Conservation (phyloP, 2,888 invertebrate species). For the Dasypogon diadema region DNA sequence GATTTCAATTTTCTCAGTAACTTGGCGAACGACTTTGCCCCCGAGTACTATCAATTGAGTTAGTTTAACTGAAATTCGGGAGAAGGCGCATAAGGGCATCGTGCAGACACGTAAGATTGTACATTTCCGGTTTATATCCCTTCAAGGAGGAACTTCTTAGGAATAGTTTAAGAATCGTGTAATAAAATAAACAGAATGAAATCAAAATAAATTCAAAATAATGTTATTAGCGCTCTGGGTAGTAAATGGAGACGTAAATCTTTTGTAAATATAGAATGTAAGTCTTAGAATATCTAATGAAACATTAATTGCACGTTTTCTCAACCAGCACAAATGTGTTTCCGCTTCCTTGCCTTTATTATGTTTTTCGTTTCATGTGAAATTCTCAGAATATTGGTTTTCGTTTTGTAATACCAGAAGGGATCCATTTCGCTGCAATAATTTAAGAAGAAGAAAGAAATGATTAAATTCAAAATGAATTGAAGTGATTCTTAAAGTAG, state of each 20-base stretch:
- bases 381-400: too few species aligned
- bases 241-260: conserved; percentile 5
- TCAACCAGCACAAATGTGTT: not conserved
- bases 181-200: not conserved
- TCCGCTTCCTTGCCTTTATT: too few species aligned
- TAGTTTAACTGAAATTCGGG: conserved; percentile 64
- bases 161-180: not conserved
- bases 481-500: too few species aligned
- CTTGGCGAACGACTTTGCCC: conserved; percentile 91
- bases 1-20: conserved; percentile 95
- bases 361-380: too few species aligned
- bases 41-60: conserved; percentile 82
- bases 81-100: not conserved
- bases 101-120: not conserved
- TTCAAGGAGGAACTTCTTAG: not conserved
- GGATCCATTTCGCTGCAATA: too few species aligned
- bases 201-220: not conserved
- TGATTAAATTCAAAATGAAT: too few species aligned
- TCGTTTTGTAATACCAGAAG: too few species aligned
- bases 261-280: conserved; percentile 20
- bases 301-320: conserved; percentile 30
- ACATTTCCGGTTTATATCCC: not conserved
- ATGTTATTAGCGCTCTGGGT: conserved; percentile 22
- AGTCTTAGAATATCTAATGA: not conserved
- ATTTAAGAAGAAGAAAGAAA: too few species aligned